Base-by-base conservation (phyloP, 2,113 vertebrate genomes). In the Hydrochoerus hydrochaeris region DNA sequence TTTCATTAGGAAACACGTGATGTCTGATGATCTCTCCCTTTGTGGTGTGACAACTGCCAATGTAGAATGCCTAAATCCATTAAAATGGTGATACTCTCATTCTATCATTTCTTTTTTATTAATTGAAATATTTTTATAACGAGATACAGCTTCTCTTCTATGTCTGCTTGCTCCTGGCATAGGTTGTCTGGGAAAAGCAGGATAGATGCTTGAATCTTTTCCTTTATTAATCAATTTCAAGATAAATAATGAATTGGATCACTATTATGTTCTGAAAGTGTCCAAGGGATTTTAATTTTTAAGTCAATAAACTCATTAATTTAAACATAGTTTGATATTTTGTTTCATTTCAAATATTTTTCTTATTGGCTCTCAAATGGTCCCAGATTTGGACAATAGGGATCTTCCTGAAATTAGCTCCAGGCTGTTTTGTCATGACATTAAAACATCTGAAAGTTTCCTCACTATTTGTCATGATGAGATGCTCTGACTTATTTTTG, bases 181-280 rank as follows among this genome's bases (percentile, higher is more conserved):
- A n/a, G 5, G 52, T 60, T 35, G 44, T 52, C 73, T 65, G 65
- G 62, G 77, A 93, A 96, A 82, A 28, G 35, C 49, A 83, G 22
- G 65, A 86, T 62, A 81, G 89, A 92, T 81, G 14, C 65, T 65
- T 78, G 16, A 77, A n/a, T 84, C 60, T 58, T 71, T 90, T 28
- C 52, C 9, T 93, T 93, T 85, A n/a, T 63, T 82, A 60, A 84
- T 24, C n/a, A 77, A 58, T 86, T 89, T 65, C 80, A 85, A 94
- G 88, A 90, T 44, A 67, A 75, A 93, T 44, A 77, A 67, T 67
- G 24, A 54, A 46, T 78, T 67, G 28, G 52, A 57, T 91, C 77
- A 10, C 60, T 67, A 22, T 58, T 85, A 81, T 71, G 54, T 26
- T 81, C 54, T 58, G 46, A 91, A 71, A 46, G 17, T 78, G 35